Conservation (phyloP, 2,113 vertebrate genomes). For the Urocolius indicus region DNA sequence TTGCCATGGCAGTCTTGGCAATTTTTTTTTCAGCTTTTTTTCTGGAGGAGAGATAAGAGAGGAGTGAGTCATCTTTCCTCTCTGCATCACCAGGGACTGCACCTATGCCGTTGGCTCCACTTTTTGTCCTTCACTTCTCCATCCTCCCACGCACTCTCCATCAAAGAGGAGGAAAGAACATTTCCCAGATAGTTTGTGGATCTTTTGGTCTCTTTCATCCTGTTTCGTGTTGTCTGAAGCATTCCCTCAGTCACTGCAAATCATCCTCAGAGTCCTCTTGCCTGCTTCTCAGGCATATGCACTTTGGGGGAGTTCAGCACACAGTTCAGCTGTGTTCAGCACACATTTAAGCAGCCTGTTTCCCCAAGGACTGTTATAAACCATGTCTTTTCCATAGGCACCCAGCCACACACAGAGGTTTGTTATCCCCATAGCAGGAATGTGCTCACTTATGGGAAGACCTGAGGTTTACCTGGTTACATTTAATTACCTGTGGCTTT, state of each 20-base stretch:
- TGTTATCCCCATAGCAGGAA: not conserved
- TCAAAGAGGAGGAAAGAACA: not conserved
- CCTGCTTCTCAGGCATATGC: not conserved
- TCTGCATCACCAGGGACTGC: not conserved
- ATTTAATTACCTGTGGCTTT: not conserved
- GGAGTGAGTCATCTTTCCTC: not conserved
- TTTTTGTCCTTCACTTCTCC: not conserved
- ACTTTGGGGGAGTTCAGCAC: not conserved
- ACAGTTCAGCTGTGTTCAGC: not conserved
- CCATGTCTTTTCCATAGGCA: not conserved
- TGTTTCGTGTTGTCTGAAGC: not conserved
- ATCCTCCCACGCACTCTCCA: not conserved
- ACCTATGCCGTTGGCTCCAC: not conserved
- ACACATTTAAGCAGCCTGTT: not conserved
- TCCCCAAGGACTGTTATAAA: not conserved
- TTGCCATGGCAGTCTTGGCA: not conserved
- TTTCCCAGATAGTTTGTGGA: not conserved
- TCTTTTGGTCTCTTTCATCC: not conserved
- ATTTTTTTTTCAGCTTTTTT: not conserved
- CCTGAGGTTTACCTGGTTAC: not conserved
- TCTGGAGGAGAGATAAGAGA: not conserved
- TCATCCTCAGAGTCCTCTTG: not conserved
- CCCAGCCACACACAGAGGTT: not conserved
- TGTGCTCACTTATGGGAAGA: not conserved
- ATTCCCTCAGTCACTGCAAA: not conserved